A percentile compares a stretch with the other conserved stretches of the same genome.
phyloP scores from a whole-genome alignment of 2,113 vertebrate genomes.

The Burhinus bistriatus region DNA sequence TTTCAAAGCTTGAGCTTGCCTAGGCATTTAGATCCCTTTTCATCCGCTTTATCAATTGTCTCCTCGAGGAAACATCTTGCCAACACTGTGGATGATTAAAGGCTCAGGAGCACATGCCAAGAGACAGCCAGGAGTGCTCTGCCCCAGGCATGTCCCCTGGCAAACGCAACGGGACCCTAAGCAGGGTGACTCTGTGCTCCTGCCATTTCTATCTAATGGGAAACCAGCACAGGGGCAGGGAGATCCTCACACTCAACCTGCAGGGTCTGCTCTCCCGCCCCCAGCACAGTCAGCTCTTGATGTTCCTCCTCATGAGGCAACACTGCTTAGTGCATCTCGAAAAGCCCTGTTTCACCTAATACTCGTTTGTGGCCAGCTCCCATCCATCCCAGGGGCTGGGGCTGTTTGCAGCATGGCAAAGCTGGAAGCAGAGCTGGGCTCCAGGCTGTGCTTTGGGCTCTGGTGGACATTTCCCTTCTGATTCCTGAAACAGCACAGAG shows the following conservation, averaged over 20 bases:
- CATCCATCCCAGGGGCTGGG: not conserved
- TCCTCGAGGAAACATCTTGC: not conserved
- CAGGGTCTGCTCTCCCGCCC: not conserved
- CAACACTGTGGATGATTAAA: rapidly evolving
- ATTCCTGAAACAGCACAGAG: rapidly evolving
- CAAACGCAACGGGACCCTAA: not conserved
- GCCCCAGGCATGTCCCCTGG: rapidly evolving
- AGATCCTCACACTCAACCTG: not conserved
- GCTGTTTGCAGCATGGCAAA: not conserved
- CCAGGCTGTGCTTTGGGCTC: not conserved
- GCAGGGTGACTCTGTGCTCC: rapidly evolving
- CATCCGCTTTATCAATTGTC: not conserved
- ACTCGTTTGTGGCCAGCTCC: rapidly evolving
- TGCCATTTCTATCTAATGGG: not conserved
- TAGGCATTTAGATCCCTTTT: not conserved
- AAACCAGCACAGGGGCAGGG: not conserved
- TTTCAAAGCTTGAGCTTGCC: constrained; percentile 4
- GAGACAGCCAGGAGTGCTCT: not conserved
- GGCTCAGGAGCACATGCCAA: not conserved
- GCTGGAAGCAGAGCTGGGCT: not conserved
- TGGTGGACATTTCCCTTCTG: not conserved
- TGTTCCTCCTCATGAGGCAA: not conserved
- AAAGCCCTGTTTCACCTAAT: not conserved
- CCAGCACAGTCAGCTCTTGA: rapidly evolving
- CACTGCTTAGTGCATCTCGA: rapidly evolving